These are phyloP conservation scores for Oscheius sp. DNA, from an alignment of 2,888 invertebrate genomes.

Conservation along the genomic window DNA sequence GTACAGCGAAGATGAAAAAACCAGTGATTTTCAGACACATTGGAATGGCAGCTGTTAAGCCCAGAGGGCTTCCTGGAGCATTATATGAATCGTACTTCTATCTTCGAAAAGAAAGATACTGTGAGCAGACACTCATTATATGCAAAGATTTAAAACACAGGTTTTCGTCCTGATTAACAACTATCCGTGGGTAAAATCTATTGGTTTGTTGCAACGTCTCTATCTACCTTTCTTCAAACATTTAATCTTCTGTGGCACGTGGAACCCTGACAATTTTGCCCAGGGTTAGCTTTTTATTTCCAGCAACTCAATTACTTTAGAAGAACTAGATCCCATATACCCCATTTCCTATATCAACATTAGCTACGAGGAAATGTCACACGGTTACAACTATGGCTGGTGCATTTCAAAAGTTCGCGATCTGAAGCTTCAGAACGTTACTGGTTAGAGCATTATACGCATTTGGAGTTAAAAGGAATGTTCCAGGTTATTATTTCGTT, in stretches of 20 bases:
- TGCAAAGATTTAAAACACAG: neutral
- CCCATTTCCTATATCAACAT: conserved; percentile 26
- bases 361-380: conserved; percentile 5
- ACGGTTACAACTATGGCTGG: conserved; percentile 1
- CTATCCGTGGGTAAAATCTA: conserved; percentile 1
- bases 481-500: conserved; percentile 33
- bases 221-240: conserved; percentile 28
- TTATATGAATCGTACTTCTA: neutral
- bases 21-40: neutral
- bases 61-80: neutral
- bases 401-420: conserved; percentile 32
- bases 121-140: neutral
- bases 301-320: neutral
- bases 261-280: conserved; percentile 11
- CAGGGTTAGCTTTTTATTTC: neutral
- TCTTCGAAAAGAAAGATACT: conserved; percentile 13
- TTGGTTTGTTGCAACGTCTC: conserved; percentile 27
- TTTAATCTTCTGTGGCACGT: conserved; percentile 25
- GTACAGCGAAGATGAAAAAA: too few species aligned
- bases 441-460: neutral
- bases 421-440: conserved; percentile 29
- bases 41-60: neutral
- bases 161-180: conserved; percentile 16
- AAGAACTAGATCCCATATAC: neutral
- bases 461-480: neutral